A percentile compares a stretch with the other conserved stretches of the same genome.
Conservation (phyloP, 2,797 vertebrate species). For the Cyclura pinguis region DNA sequence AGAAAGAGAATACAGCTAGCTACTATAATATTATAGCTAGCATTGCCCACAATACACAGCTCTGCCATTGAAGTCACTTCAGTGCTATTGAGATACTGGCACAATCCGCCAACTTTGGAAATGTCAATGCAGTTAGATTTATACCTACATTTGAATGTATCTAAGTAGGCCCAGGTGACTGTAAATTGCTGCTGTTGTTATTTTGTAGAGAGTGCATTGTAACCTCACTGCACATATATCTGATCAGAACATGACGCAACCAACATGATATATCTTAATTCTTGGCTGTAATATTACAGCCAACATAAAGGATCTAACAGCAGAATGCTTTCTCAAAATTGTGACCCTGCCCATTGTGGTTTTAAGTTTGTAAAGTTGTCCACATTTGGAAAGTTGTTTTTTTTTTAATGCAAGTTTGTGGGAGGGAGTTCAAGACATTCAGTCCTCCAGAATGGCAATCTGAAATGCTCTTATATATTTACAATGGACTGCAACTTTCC, state of each 20-base stretch:
- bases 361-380: too few species aligned
- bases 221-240: neutral
- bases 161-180: too few species aligned
- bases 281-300: neutral
- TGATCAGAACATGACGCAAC: neutral
- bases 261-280: neutral
- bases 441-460: neutral
- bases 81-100: neutral
- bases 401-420: too few species aligned
- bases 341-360: too few species aligned
- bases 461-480: neutral
- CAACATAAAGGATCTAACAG: neutral
- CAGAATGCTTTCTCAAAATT: too few species aligned
- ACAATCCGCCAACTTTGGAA: neutral
- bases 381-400: too few species aligned
- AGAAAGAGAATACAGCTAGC: conserved; percentile 16
- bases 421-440: too few species aligned
- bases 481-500: neutral
- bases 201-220: neutral
- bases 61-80: neutral
- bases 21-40: neutral
- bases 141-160: neutral
- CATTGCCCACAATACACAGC: neutral
- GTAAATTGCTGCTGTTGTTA: too few species aligned
- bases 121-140: neutral